These are phyloP conservation scores for Congeria kusceri DNA, from an alignment of 2,888 invertebrate species.

Conservation along the genomic window DNA sequence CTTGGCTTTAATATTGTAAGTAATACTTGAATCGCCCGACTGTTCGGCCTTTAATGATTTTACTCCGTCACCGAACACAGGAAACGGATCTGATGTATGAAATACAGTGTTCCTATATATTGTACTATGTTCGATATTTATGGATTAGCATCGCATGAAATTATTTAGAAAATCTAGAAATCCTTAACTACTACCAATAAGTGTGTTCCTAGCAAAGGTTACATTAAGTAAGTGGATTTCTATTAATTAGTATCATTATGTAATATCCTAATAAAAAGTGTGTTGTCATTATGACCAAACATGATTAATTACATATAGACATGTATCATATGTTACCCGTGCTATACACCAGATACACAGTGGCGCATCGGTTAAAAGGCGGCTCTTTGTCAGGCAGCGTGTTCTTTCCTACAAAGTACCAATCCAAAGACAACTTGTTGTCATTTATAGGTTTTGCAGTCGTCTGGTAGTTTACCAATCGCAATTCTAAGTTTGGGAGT, in stretches of 20 bases:
- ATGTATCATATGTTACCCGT: not conserved
- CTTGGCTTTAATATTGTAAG: not conserved
- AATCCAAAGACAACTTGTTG: not conserved
- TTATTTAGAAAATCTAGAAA: too few species aligned
- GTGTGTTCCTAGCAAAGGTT: too few species aligned
- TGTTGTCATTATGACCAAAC: too few species aligned
- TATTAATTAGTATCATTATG: too few species aligned
- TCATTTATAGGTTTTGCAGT: not conserved
- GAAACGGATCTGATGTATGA: not conserved
- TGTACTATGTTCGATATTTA: too few species aligned
- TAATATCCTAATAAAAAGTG: too few species aligned
- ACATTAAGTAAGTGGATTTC: too few species aligned
- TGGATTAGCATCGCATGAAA: too few species aligned
- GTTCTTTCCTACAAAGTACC: not conserved
- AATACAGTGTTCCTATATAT: not conserved
- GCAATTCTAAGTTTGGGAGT: slow-evolving; percentile 2
- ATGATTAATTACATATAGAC: too few species aligned
- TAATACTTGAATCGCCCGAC: not conserved
- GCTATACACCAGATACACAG: not conserved
- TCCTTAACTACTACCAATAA: too few species aligned
- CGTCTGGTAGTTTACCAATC: not conserved
- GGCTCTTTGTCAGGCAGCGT: slow-evolving; percentile 1
- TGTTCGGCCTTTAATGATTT: not conserved
- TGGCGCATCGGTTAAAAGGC: slow-evolving; percentile 1
- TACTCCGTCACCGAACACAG: not conserved